Base-by-base conservation (phyloP, 2,797 vertebrate genomes). In the Melanotaenia maccullochi region DNA sequence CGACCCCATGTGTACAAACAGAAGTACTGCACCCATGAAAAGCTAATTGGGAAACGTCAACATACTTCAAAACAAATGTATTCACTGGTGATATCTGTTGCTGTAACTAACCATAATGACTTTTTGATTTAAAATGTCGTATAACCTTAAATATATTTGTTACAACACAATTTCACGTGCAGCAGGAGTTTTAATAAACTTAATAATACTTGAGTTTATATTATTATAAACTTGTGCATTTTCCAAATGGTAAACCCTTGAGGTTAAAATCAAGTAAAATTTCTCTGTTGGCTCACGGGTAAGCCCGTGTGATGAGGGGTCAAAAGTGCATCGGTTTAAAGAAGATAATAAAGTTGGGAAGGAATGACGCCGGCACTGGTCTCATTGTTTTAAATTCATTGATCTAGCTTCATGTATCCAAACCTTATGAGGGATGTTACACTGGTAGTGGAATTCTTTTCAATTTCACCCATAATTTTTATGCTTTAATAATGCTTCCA, bases 1-100 rank as follows among this genome's bases (percentile, higher is more conserved):
- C 25, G 44, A 63, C 85, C 51, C 68, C 84, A 44, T 32, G 81
- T 85, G 86, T 18, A 36, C 30, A 51, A 30, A 30, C 65, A 7
- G 4, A 38, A 51, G 9, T 42, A 80, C 22, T 82, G 38, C 71
- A 65, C 6, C 14, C 35, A 62, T 28, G 49, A 24, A 65, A 65
- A 47, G 3, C 3, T 51, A 6, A 8, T 32, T 11, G 2, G 44
- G 20, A n/a, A n/a, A n/a, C 2, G 42, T 47, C 5, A n/a, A 2
- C 44, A 20, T 20, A 49, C n/a, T 42, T 9, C 20, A n/a, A 9
- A 42, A 42, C 3, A 18, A 42, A 5, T 49, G n/a, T 14, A 3
- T 9, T 12, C 11, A 20, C 0, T 47, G 14, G 6, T 47, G 18
- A 20, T 47, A 20, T 3, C 6, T 8, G 14, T 42, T 18, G 14